Evolutionary conservation across 2,113 vertebrate genomes (phyloP), one percentile per base, ranked within the genome.

Genomic region (Rhombomys opimus): DNA sequence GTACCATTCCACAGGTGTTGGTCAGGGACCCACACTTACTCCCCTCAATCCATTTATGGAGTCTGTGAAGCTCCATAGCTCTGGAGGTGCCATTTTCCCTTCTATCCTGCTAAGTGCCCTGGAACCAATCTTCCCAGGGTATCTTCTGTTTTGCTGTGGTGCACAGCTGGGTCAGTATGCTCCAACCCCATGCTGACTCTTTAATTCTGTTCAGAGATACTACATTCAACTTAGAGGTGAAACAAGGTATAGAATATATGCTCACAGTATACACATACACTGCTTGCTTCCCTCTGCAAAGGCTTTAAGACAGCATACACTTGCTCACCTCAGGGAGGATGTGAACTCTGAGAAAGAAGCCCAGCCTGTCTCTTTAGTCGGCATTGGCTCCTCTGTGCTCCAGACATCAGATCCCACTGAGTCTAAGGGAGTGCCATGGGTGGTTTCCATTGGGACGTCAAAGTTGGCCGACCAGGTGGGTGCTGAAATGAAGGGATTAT

Each of bases 391-490:
- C 89, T 99, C 98, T 52, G 99, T 98, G 98, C 98, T 99, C 99
- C 99, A 99, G 14, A 99, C 98, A 12, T 98, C 98, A 95, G 99
- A 98, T 4, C 99, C 98, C 96, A 98, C 98, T 22, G 98, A 98
- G 96, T 99, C 98, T 52, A 99, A 95, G 12, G 96, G 98, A 30
- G 98, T 97, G 14, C 99, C 99, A 2, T 99, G 99, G 6, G 99
- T 98, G 0, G 99, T 99, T 96, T 99, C 99, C 99, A 99, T 99
- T 67, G 99, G 99, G 92, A 99, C 98, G 57, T 99, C 99, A 35
- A 99, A 99, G 97, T 99, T 99, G 73, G 99, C 99, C 1, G 99
- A 99, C 99, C 99, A 99, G 96, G 98, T 99, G 1, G 99, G 99
- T 41, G 99, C 99, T 99, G 54, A 85, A 97, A 97, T 90, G 17